phyloP scores from a whole-genome alignment of 2,888 invertebrate genomes.

The Hermaeophaga mercurialis region DNA sequence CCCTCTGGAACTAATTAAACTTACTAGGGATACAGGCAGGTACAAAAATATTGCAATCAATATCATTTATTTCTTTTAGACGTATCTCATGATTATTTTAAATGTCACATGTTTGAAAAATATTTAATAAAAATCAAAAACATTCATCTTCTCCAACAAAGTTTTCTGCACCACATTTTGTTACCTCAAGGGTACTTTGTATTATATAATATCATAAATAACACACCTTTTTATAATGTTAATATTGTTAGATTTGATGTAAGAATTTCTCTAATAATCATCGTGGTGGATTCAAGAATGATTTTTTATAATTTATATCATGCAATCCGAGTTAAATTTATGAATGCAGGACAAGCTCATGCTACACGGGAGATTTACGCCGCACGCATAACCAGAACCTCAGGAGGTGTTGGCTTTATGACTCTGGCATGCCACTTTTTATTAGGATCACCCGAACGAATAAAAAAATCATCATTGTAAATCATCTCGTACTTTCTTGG shows the following conservation, averaged over 20 bases:
- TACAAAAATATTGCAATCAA: too few relatives aligned
- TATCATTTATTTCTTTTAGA: too few relatives aligned
- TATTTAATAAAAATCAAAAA: too few relatives aligned
- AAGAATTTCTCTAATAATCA: constrained; percentile 2
- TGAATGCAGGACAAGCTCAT: constrained; percentile 46
- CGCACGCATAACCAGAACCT: constrained; percentile 44
- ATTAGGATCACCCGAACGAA: constrained; percentile 37
- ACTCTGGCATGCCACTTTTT: constrained; percentile 44
- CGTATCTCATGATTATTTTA: too few relatives aligned
- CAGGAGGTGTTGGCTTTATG: constrained; percentile 50
- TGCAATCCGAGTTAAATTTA: constrained; percentile 47
- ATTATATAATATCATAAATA: too few relatives aligned
- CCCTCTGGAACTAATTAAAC: too few relatives aligned
- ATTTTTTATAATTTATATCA: constrained; percentile 44
- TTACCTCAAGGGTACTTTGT: too few relatives aligned
- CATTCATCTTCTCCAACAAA: too few relatives aligned
- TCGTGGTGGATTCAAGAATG: constrained; percentile 24
- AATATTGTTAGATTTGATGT: constrained; percentile 3
- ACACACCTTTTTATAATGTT: too few relatives aligned
- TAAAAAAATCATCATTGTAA: constrained; percentile 20
- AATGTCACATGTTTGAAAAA: too few relatives aligned
- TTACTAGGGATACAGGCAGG: too few relatives aligned
- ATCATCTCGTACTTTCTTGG: constrained; percentile 8
- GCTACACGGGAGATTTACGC: constrained; percentile 48
- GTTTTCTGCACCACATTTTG: too few relatives aligned